Percentiles rank a stretch among this genome's conserved stretches.
Conservation (phyloP, 2,888 invertebrate genomes). For the Slavum lentiscoides region DNA sequence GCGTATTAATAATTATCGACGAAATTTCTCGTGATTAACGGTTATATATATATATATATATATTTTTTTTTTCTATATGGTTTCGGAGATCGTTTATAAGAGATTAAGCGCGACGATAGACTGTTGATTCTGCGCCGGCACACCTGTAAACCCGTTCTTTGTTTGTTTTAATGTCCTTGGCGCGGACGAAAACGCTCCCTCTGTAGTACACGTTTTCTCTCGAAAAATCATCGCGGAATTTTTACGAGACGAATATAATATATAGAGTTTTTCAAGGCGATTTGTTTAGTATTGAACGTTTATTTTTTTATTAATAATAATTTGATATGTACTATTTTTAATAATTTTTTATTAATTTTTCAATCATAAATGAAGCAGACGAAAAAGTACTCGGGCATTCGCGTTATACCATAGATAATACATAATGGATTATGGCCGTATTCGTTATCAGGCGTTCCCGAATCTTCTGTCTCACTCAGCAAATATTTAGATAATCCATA, state of each 20-base stretch:
- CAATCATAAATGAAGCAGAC: too few species aligned
- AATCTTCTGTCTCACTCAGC: too few species aligned
- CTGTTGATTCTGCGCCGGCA: slow-evolving; percentile 16
- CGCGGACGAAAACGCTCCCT: background rate
- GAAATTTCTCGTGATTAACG: slow-evolving; percentile 19
- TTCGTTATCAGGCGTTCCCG: too few species aligned
- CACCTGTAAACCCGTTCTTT: slow-evolving; percentile 36
- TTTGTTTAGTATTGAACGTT: background rate
- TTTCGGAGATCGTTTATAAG: slow-evolving; percentile 25
- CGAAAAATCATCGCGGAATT: slow-evolving; percentile 12
- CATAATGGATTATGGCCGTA: too few species aligned
- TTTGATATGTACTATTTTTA: too few species aligned
- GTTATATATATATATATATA: too few species aligned
- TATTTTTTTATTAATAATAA: background rate
- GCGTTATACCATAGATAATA: too few species aligned
- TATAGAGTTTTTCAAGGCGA: slow-evolving; percentile 22
- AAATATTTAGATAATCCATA: too few species aligned
- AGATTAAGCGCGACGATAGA: background rate
- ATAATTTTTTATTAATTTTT: background rate
- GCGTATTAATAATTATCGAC: background rate
- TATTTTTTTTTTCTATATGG: background rate
- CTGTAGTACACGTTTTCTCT: slow-evolving; percentile 23
- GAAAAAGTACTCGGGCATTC: too few species aligned
- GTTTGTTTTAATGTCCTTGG: slow-evolving; percentile 34
- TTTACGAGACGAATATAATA: slow-evolving; percentile 17